A percentile compares a stretch with the other conserved stretches of the same genome.
Evolutionary conservation across 2,888 invertebrate genomes (phyloP).

Genomic region (Tachystola acroxantha): DNA sequence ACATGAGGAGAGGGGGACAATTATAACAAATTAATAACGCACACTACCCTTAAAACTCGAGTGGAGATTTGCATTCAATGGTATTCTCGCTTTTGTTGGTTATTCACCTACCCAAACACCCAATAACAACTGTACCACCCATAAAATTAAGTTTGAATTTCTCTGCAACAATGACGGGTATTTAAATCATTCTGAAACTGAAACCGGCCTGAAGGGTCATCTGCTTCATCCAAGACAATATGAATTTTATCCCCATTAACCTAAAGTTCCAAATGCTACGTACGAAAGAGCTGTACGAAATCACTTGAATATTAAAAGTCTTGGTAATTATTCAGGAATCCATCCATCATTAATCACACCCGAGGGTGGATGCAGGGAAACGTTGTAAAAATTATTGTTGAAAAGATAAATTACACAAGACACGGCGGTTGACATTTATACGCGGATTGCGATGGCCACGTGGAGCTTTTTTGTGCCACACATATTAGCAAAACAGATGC

Average conservation of each 20-base stretch:
- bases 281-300: conserved; percentile 30
- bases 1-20: conserved; percentile 64
- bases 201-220: conserved; percentile 61
- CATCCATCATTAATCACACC: conserved; percentile 77
- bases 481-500: conserved; percentile 34
- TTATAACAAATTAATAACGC: conserved; percentile 77
- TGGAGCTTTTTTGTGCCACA: conserved; percentile 33
- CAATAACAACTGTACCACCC: conserved; percentile 22
- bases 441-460: conserved; percentile 40
- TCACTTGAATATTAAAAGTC: conserved; percentile 79
- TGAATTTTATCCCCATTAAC: conserved; percentile 28
- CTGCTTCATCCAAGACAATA: conserved; percentile 32
- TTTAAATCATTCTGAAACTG: conserved; percentile 32
- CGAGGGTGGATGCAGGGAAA: conserved; percentile 62
- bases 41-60: conserved; percentile 75
- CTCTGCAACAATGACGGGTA: conserved; percentile 3
- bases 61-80: conserved; percentile 75
- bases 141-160: conserved; percentile 21
- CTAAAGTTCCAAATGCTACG: conserved; percentile 31
- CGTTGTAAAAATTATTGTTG: conserved; percentile 75
- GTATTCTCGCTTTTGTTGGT: conserved; percentile 61
- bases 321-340: conserved; percentile 79
- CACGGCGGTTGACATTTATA: conserved; percentile 62
- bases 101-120: conserved; percentile 26
- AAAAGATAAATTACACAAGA: conserved; percentile 74